Base-by-base conservation (phyloP, 2,113 vertebrate genomes). In the Parus major region DNA sequence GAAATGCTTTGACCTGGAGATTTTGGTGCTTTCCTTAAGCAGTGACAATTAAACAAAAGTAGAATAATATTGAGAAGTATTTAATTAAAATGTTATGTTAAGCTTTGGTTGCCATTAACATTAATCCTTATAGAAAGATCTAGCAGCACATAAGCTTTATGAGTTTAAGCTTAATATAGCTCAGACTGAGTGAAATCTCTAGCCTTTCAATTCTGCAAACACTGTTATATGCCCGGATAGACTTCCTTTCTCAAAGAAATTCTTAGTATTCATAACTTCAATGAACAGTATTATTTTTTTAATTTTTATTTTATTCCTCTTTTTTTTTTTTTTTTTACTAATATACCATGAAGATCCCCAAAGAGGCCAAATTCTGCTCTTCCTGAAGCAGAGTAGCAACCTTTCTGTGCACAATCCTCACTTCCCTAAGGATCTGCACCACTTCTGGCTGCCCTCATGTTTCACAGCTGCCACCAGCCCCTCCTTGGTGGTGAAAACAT, bases 391-490 rank as follows among this genome's bases (percentile, higher is more conserved):
- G 24, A 33, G 46, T 25, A 29, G 28, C 28, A 68, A 15, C 22
- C 29, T 22, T 46, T 19, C 28, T n/a, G 16, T 39, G 16, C 17
- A 24, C 53, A 41, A 3, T 29, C 20, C 20, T 68, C n/a, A 29
- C 28, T 41, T n/a, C 39, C 10, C 2, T 53, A 39, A 53, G 39
- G 69, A 75, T 66, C 39, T 46, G 36, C 28, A 27, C 6, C 11
- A 10, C 16, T 47, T 29, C 11, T 0, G 0, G 23, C 23, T 66
- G 23, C 15, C 33, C 52, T 33, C 0, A 0, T 11, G 28, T 60
- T 68, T 25, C 61, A 29, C 4, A 44, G 29, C 27, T 2, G 0
- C 39, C 53, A 52, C 39, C 46, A 53, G 5, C 28, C 18, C 16
- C 28, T 88, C 15, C 46, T n/a, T 21, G n/a, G 6, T 46, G 36